Base-by-base conservation (phyloP, 2,797 vertebrate species). In the Hydrocynus forskahlii region DNA sequence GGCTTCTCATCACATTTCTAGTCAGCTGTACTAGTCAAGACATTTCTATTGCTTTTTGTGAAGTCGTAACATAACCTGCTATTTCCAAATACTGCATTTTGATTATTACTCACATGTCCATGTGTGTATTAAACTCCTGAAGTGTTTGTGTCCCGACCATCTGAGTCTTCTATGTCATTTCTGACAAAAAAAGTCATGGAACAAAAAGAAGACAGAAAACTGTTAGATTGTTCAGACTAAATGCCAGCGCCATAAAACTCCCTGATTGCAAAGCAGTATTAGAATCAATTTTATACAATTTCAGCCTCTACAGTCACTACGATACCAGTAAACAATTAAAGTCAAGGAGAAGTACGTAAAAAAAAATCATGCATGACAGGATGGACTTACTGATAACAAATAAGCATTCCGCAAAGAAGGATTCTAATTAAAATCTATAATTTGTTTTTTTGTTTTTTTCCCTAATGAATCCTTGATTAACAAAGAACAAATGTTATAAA, bases 341-440 rank as follows among this genome's bases (percentile, higher is more conserved):
- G 7, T 68, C 16, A 81, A 81, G 21, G 84, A 85, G 86, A 81
- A 74, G 6, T 63, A 38, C 40, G 40, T 29, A 21, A 68, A 74
- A 45, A 38, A 19, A 52, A 66, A 78, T 74, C 63, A 68, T 8
- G 29, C 62, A 88, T 86, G 79, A 87, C 85, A 76, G 86, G 85
- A 89, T 87, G 71, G 79, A 85, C 76, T 80, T 79, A 75, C 75
- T 82, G 80, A 92, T 90, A 85, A 80, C 69, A 86, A 80, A 88
- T 86, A 86, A 81, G 78, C 86, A 89, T 90, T 87, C 81, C 86
- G 82, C 91, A 90, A 90, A 86, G 87, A 89, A 90, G 63, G 87
- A 88, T 89, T 90, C 86, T 91, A 91, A 93, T 93, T 93, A 93
- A 92, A 93, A 89, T 89, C 83, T 76, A 81, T 92, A 93, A 92